Evolutionary conservation across 2,888 invertebrate genomes (phyloP).

Genomic region (Dicyrtomina minuta): DNA sequence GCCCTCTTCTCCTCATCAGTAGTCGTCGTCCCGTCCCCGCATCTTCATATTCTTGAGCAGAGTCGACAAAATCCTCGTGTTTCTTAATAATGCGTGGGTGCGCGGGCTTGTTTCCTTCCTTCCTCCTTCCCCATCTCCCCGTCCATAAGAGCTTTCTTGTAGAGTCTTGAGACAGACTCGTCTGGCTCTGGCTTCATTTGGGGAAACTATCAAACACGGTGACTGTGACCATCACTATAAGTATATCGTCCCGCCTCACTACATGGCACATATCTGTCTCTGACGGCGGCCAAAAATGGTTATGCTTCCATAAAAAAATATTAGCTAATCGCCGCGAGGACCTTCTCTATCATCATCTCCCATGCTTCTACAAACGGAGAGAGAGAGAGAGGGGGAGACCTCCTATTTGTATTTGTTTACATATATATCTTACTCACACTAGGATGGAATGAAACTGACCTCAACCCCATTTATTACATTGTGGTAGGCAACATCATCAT

Average conservation of each 20-base stretch:
- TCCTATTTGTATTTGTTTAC: too few relatives aligned
- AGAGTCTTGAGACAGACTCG: background rate
- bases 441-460: constrained; percentile 24
- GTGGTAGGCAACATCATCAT: background rate
- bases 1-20: background rate
- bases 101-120: constrained; percentile 7
- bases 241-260: too few relatives aligned
- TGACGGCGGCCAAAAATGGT: constrained; percentile 45
- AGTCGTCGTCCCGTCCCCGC: background rate
- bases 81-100: constrained; percentile 48
- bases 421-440: background rate
- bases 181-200: background rate
- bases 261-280: constrained; percentile 34
- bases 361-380: too few relatives aligned
- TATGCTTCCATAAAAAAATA: constrained; percentile 44
- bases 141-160: too few relatives aligned
- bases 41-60: constrained; percentile 18
- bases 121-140: too few relatives aligned
- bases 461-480: constrained; percentile 13
- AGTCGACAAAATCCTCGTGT: constrained; percentile 30
- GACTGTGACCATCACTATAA: too few relatives aligned
- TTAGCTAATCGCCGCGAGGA: constrained; percentile 36
- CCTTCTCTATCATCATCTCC: constrained; percentile 4
- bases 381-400: too few relatives aligned
- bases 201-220: constrained; percentile 22